A percentile compares a stretch with the other conserved stretches of the same genome.
Evolutionary conservation across 2,113 vertebrate species (phyloP).

Genomic region (Spea multiplicata): DNA sequence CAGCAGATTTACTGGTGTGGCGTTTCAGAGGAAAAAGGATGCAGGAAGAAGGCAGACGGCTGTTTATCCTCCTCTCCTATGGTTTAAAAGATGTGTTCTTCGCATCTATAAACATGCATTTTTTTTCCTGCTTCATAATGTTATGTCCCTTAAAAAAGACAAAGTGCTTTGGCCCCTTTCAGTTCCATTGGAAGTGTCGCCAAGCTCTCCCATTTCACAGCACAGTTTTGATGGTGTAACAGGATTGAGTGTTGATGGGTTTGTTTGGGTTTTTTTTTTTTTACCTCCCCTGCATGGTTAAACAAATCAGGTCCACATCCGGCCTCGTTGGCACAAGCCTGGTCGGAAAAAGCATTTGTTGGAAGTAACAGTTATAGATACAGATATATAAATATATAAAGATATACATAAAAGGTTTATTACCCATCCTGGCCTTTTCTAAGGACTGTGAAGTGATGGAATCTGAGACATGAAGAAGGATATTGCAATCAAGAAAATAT

Average conservation of each 20-base stretch:
- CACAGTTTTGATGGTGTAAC: constrained; percentile 29
- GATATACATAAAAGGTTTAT: constrained; percentile 27
- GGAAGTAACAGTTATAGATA: constrained; percentile 21
- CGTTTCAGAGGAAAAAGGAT: constrained; percentile 39
- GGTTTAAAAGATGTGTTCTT: constrained; percentile 40
- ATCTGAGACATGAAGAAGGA: constrained; percentile 13
- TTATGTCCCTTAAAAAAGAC: constrained; percentile 19
- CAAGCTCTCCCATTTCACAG: background rate
- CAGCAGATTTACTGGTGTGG: constrained; percentile 41
- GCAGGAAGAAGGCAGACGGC: background rate
- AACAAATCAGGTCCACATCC: constrained; percentile 52
- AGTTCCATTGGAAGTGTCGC: background rate
- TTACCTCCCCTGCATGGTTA: constrained; percentile 37
- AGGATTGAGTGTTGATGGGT: constrained; percentile 8
- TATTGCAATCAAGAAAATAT: background rate
- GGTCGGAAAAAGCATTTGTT: constrained; percentile 39
- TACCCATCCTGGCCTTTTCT: background rate
- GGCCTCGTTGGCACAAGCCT: constrained; percentile 17
- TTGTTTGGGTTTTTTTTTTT: constrained; percentile 18
- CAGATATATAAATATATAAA: constrained; percentile 41
- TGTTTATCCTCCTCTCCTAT: constrained; percentile 33
- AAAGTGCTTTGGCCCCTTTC: background rate
- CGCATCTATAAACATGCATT: constrained; percentile 15
- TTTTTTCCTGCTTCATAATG: constrained; percentile 17
- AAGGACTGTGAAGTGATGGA: constrained; percentile 14